Conservation (phyloP, 2,888 invertebrate species). For the Plagodis dolabraria region DNA sequence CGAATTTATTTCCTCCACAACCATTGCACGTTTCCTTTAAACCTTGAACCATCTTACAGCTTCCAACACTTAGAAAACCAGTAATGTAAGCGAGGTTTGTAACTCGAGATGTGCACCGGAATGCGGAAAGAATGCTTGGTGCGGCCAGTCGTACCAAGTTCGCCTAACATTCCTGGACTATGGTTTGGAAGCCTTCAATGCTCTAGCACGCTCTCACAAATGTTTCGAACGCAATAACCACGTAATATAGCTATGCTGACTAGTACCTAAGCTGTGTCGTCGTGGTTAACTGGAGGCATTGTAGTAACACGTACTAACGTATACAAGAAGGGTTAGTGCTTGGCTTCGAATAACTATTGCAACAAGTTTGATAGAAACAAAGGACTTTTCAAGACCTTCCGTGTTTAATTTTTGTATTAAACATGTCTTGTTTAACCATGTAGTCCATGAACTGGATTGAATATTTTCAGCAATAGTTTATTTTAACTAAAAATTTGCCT, state of each 20-base stretch:
- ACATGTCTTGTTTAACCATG: no score
- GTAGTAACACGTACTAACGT: constrained; percentile 1
- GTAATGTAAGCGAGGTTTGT: constrained; percentile 34
- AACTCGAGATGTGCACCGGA: constrained; percentile 14
- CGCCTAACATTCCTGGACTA: constrained; percentile 50
- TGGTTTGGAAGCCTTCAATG: constrained; percentile 29
- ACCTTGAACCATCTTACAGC: not conserved
- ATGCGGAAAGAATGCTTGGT: constrained; percentile 35
- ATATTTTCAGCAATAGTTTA: no score
- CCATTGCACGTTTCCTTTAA: constrained; percentile 28
- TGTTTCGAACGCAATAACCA: constrained; percentile 30
- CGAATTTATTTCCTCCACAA: constrained; percentile 8
- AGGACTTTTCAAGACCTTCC: no score
- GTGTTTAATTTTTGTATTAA: no score
- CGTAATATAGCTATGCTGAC: constrained; percentile 5
- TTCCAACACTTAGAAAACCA: not conserved
- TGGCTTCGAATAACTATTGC: no score
- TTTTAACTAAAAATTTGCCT: no score
- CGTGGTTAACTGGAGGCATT: constrained; percentile 9
- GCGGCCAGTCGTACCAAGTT: constrained; percentile 42
- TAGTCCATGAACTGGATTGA: no score
- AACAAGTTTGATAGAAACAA: no score
- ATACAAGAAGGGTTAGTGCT: not conserved
- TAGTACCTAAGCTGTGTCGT: constrained; percentile 3
- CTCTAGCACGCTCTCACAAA: constrained; percentile 45